These are phyloP conservation scores for Malurus melanocephalus DNA, from an alignment of 2,113 vertebrate genomes.

Conservation along the genomic window DNA sequence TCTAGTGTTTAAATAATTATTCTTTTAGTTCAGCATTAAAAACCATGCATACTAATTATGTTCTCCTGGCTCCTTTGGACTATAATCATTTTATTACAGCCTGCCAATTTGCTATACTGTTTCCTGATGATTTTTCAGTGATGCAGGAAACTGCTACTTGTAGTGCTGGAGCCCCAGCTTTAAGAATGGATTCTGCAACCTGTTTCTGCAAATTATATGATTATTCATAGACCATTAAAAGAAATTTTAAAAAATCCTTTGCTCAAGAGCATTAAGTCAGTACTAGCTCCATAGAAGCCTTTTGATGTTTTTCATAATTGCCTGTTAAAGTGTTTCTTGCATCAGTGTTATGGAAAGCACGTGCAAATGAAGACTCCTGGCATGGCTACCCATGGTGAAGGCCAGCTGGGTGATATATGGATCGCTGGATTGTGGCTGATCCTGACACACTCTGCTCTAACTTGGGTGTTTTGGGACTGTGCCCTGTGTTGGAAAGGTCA, in stretches of 20 bases:
- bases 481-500: rapidly evolving
- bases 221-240: neutral
- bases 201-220: neutral
- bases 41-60: neutral
- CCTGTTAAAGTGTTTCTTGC: neutral
- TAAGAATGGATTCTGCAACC: neutral
- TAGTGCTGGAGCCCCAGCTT: neutral
- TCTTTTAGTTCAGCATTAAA: neutral
- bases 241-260: neutral
- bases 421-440: rapidly evolving
- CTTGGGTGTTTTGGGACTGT: rapidly evolving
- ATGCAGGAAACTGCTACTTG: neutral
- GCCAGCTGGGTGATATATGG: neutral
- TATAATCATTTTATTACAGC: constrained; percentile 5
- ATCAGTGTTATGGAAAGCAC: neutral
- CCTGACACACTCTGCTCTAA: neutral
- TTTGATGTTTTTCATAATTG: neutral
- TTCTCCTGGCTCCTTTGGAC: neutral
- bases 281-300: neutral
- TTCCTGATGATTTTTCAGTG: neutral
- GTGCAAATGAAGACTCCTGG: neutral
- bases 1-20: neutral
- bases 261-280: neutral
- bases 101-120: neutral
- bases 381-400: neutral